Conservation (phyloP, 1,140 invertebrate species). For the Zophobas atratus region DNA sequence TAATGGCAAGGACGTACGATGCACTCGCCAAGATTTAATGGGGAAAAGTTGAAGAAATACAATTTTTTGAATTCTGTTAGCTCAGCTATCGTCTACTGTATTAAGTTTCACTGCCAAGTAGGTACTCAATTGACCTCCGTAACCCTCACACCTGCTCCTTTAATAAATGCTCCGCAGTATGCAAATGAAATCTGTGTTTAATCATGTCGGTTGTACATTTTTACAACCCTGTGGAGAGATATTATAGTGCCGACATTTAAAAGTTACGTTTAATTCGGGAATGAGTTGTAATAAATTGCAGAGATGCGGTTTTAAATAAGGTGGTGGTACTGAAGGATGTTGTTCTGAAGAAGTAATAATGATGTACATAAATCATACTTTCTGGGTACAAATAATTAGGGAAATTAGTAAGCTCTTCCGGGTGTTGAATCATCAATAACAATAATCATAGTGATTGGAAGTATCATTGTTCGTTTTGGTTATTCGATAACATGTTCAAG, state of each 20-base stretch:
- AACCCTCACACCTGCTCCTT: slow-evolving; percentile 3
- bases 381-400: too few species aligned
- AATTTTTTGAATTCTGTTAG: not conserved
- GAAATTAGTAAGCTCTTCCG: too few species aligned
- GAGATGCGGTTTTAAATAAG: too few species aligned
- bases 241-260: slow-evolving; percentile 21
- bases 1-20: slow-evolving; percentile 37
- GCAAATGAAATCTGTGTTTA: slow-evolving; percentile 20
- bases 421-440: too few species aligned
- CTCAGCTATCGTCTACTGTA: not conserved
- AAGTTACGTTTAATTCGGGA: slow-evolving; percentile 5
- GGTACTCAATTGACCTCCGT: slow-evolving; percentile 3
- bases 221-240: slow-evolving; percentile 30
- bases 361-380: too few species aligned
- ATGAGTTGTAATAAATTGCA: slow-evolving; percentile 14
- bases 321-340: too few species aligned
- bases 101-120: slow-evolving; percentile 4
- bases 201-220: slow-evolving; percentile 14
- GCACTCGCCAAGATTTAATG: slow-evolving; percentile 9
- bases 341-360: too few species aligned
- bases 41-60: too few species aligned
- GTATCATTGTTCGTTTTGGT: too few species aligned
- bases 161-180: slow-evolving; percentile 5
- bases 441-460: too few species aligned
- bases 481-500: too few species aligned